Percentiles rank a stretch among this genome's conserved stretches.
phyloP scores from a whole-genome alignment of 2,888 invertebrate species.

The Nowickia ferox region DNA sequence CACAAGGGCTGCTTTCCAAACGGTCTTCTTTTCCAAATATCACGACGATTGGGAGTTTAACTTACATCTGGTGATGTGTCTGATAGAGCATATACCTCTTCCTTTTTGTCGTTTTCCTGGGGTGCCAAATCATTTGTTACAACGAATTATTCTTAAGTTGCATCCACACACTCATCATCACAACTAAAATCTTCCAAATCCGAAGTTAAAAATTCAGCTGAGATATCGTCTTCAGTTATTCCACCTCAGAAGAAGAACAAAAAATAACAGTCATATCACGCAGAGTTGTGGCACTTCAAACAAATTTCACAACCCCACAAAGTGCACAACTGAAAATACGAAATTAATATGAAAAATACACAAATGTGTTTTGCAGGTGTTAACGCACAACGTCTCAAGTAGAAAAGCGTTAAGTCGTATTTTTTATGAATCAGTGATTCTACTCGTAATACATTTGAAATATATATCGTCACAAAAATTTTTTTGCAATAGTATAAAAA shows the following conservation, averaged over 20 bases:
- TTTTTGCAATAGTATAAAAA: too few species aligned
- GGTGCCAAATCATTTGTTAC: conserved; percentile 21
- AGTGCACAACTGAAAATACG: too few species aligned
- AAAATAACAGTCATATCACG: conserved; percentile 55
- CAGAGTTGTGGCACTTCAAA: conserved; percentile 54
- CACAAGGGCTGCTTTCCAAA: conserved; percentile 55
- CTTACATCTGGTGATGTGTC: conserved; percentile 42
- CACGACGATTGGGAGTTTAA: conserved; percentile 49
- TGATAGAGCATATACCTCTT: conserved; percentile 33
- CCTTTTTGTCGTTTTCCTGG: conserved; percentile 44
- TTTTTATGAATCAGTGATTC: too few species aligned
- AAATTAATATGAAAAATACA: too few species aligned
- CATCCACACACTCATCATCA: conserved; percentile 56
- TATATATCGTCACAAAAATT: too few species aligned
- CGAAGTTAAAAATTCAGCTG: conserved; percentile 53
- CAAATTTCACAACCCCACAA: conserved; percentile 28
- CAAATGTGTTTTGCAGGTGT: too few species aligned
- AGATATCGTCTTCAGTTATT: conserved; percentile 57
- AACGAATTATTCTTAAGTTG: conserved; percentile 48
- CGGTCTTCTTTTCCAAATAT: conserved; percentile 60
- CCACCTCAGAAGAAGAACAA: conserved; percentile 42
- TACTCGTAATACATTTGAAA: too few species aligned
- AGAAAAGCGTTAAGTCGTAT: too few species aligned
- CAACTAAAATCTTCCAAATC: conserved; percentile 62
- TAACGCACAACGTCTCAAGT: too few species aligned